Percentiles rank a stretch among this genome's conserved stretches.
phyloP scores from a whole-genome alignment of 2,888 invertebrate species.

The Conops quadrifasciatus region DNA sequence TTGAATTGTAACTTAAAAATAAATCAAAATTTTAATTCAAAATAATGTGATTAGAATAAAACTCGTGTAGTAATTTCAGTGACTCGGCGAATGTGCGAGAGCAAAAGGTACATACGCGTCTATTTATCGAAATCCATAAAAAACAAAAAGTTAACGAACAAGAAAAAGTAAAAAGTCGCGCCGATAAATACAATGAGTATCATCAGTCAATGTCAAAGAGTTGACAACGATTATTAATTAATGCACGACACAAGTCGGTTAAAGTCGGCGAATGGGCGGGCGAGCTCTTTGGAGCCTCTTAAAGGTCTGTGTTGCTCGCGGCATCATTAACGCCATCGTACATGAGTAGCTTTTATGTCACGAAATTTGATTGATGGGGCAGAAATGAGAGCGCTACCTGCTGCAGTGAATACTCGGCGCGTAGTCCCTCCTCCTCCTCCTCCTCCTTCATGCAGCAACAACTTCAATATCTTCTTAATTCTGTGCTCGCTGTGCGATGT shows the following conservation, averaged over 20 bases:
- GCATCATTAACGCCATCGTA: not conserved
- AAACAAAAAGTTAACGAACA: no score
- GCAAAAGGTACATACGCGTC: no score
- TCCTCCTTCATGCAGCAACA: not conserved
- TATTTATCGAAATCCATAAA: no score
- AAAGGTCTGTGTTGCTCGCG: not conserved
- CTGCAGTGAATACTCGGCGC: not conserved
- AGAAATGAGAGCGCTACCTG: constrained; percentile 2
- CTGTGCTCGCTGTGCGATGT: not conserved
- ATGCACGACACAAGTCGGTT: not conserved
- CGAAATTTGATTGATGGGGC: not conserved
- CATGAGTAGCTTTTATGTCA: not conserved
- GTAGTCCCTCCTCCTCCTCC: not conserved
- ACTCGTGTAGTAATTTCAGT: no score
- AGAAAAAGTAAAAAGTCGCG: no score
- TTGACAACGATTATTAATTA: constrained; percentile 7
- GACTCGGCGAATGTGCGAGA: no score
- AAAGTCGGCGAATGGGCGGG: not conserved
- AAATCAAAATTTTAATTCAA: no score
- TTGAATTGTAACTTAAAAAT: no score
- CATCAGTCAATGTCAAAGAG: constrained; percentile 7
- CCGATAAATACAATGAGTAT: not conserved
- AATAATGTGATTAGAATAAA: no score
- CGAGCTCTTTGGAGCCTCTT: not conserved
- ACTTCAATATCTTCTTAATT: not conserved